Evolutionary conservation across 2,113 vertebrate genomes (phyloP), one percentile per base, ranked within the genome.

Genomic region (Setophaga kirtlandii): DNA sequence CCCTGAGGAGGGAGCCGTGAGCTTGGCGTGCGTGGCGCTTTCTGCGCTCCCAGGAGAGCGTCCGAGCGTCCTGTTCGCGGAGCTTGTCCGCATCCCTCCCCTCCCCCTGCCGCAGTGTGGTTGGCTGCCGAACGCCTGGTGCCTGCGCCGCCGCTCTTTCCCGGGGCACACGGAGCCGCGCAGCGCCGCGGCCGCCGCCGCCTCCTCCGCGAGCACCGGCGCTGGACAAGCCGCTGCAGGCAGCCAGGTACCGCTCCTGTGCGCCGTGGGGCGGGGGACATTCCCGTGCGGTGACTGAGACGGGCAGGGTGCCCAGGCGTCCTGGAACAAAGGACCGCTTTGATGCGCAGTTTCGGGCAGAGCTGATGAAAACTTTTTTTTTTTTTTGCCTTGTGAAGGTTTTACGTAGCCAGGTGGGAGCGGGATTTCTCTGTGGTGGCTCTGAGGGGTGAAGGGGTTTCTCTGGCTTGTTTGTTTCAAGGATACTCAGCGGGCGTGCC

Each of bases 31-130:
- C 6, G 12, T 16, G 55, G 63, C 4, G 12, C 30, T 79, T 53
- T 50, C 74, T 39, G 81, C 27, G 28, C 80, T 93, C 37, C 39
- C 82, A 5, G 59, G 68, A 87, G 83, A 94, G 75, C 41, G 10
- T 58, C 65, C 12, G 56, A 76, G 33, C 18, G 37, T 75, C 39
- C 47, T 88, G 60, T 47, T 85, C 63, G 64, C 52, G 86, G 65
- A 83, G 93, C 81, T 39, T 12, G 82, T 92, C 60, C 65, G 94
- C 95, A 93, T 93, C 75, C 27, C 65, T 94, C 95, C 90, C 88
- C 62, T 80, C 69, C 94, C 90, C 89, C 95, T 90, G 83, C 96
- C 83, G 94, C 88, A 96, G 94, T 82, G 92, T 89, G 94, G 92
- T 89, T 94, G 96, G 91, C 93, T 96, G 96, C 81, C 9, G 81